Base-by-base conservation (phyloP, 2,113 vertebrate genomes). In the Otis tarda region DNA sequence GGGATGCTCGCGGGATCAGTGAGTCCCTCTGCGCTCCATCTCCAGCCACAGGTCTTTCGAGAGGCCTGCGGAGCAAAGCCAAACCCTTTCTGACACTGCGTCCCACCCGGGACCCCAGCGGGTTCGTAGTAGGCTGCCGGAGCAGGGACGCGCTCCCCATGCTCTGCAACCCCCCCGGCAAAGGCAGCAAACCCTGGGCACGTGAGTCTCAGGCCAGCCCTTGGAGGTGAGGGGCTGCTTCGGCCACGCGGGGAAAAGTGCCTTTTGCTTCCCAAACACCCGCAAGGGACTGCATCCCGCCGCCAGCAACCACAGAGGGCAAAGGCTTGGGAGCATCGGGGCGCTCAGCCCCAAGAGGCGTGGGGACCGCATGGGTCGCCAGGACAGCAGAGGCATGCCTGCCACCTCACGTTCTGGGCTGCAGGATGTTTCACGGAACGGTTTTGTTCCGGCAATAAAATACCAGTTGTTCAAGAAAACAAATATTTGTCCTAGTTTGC, bases 21-120 rank as follows among this genome's bases (percentile, higher is more conserved):
- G 21, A 27, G 28, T 28, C 9, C 52, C 68, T n/a, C 23, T 30
- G 52, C 2, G 4, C 78, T 45, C 39, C 80, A 22, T 24, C 45
- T 61, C 37, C 12, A 3, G 21, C 10, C 70, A 22, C 0, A 10
- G 37, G 16, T 31, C 12, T 24, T 16, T 15, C 3, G 0, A 19
- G 57, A 19, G 9, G 31, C 31, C 18, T 7, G 0, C 0, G 21
- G 52, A 39, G 74, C 64, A 77, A n/a, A 65, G 67, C 43, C 90
- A 79, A 45, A 14, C 4, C 8, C 21, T 80, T 17, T 8, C 24
- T 4, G 3, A 10, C 0, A 0, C n/a, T 6, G 55, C 27, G 70
- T 55, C 56, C 82, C 41, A n/a, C 5, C 18, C 87, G 30, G 60
- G 33, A 13, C 10, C 30, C 19, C 59, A 35, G 6, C 11, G 7